Evolutionary conservation across 2,888 invertebrate species (phyloP).

Genomic region (Ametastegia equiseti): DNA sequence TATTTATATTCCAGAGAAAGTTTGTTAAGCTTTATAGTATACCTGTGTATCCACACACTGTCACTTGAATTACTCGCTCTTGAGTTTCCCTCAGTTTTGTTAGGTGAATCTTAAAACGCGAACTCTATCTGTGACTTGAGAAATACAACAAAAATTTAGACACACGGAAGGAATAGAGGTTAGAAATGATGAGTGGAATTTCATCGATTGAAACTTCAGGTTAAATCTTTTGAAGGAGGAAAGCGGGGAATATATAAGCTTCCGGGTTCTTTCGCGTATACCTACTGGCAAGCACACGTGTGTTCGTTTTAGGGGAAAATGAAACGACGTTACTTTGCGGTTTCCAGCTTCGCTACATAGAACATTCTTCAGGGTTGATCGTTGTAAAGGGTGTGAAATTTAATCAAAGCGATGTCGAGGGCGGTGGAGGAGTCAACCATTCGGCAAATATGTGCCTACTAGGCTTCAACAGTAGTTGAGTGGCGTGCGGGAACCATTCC

Average conservation of each 20-base stretch:
- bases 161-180: background rate
- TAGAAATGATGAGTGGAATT: background rate
- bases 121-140: background rate
- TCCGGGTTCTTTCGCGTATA: background rate
- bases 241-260: no score
- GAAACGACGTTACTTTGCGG: constrained; percentile 45
- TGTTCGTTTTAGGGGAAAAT: background rate
- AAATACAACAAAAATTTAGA: background rate
- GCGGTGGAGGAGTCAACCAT: constrained; percentile 1
- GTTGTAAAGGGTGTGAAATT: constrained; percentile 64
- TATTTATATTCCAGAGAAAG: background rate
- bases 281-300: background rate
- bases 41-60: background rate
- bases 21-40: constrained; percentile 10
- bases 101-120: background rate
- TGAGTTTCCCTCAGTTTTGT: background rate
- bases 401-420: constrained; percentile 67
- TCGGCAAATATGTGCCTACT: constrained; percentile 26
- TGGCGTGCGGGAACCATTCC: constrained; percentile 13
- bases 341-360: constrained; percentile 29
- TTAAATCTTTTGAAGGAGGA: no score
- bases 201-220: background rate
- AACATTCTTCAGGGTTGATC: constrained; percentile 33
- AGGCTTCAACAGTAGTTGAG: background rate
- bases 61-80: constrained; percentile 1